Conservation (phyloP, 2,113 vertebrate species). For the Corythaeola cristata region DNA sequence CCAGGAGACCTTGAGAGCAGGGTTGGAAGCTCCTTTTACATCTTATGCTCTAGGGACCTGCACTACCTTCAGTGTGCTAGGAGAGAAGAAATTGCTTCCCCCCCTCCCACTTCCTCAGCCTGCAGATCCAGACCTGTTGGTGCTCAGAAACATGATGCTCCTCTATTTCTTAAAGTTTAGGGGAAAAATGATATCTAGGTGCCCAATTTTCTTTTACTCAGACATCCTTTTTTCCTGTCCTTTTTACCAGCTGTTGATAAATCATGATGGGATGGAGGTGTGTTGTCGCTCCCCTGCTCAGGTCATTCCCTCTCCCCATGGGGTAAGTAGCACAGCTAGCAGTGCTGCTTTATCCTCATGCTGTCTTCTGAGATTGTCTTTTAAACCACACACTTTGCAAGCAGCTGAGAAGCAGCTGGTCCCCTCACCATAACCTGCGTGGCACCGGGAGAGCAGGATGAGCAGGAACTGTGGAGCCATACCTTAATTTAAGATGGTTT, state of each 20-base stretch:
- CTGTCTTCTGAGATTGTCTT: not conserved
- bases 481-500: not conserved
- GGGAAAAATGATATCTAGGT: not conserved
- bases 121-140: not conserved
- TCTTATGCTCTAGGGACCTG: not conserved
- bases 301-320: not conserved
- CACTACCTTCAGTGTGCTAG: not conserved
- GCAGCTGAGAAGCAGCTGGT: not conserved
- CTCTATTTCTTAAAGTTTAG: not conserved
- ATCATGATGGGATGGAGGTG: not conserved
- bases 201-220: not conserved
- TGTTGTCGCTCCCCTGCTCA: not conserved
- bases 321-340: not conserved
- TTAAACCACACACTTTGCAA: not conserved
- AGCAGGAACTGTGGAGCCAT: not conserved
- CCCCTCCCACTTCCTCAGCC: not conserved
- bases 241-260: not conserved
- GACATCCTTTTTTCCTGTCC: not conserved
- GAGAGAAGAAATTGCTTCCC: not conserved
- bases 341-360: not conserved
- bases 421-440: not conserved
- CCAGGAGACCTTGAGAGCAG: not conserved
- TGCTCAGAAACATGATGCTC: not conserved
- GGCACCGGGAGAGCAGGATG: accelerated
- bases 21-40: not conserved